Evolutionary conservation across 1,140 invertebrate species (phyloP).

Genomic region (Drosophila prosaltans): DNA sequence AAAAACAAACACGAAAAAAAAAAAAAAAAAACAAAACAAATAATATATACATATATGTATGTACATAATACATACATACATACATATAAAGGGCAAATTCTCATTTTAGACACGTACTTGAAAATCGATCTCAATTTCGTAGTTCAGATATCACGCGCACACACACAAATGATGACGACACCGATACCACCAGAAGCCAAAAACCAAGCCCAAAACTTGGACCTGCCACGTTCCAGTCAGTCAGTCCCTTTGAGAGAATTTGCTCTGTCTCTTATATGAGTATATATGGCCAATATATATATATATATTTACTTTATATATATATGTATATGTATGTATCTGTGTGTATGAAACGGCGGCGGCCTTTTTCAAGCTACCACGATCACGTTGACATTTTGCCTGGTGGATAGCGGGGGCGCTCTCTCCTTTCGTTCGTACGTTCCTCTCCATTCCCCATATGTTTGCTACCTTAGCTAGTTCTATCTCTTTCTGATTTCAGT

Average conservation of each 20-base stretch:
- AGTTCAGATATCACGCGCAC: constrained; percentile 79
- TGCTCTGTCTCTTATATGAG: neutral
- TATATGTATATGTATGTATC: neutral
- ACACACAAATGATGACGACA: constrained; percentile 10
- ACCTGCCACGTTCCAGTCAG: constrained; percentile 60
- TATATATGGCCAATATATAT: constrained; percentile 65
- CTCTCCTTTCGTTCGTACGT: neutral
- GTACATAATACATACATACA: neutral
- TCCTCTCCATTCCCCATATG: neutral
- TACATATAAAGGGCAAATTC: constrained; percentile 23
- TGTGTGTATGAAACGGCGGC: constrained; percentile 26
- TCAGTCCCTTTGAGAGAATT: constrained; percentile 16
- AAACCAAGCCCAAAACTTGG: constrained; percentile 15
- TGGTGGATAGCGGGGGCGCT: constrained; percentile 23
- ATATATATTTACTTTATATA: constrained; percentile 1
- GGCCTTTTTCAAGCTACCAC: constrained; percentile 74
- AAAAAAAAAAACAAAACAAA: neutral
- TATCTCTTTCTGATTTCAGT: constrained; percentile 36
- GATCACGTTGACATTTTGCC: constrained; percentile 76
- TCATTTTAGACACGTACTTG: constrained; percentile 60
- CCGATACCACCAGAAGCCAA: constrained; percentile 21
- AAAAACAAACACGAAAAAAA: neutral
- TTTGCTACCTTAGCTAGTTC: neutral
- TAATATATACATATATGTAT: no score
- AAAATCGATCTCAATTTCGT: constrained; percentile 81